Evolutionary conservation across 2,113 vertebrate genomes (phyloP).

Genomic region (Coracopsis vasa): DNA sequence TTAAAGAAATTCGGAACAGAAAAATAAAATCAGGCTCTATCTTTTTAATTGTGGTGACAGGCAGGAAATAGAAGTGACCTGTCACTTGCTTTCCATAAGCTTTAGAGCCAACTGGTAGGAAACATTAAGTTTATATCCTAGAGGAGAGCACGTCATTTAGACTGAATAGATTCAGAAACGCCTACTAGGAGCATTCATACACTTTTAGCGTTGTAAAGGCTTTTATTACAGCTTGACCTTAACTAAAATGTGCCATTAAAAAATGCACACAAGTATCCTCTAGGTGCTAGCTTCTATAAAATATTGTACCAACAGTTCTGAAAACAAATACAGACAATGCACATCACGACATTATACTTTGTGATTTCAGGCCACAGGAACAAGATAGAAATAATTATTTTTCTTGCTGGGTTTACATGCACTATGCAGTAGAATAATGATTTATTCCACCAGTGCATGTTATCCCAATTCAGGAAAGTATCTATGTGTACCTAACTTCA

Average conservation of each 20-base stretch:
- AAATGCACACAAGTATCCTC: neutral
- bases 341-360: neutral
- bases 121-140: neutral
- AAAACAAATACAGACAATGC: neutral
- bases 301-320: neutral
- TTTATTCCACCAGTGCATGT: neutral
- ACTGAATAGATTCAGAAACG: neutral
- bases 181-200: neutral
- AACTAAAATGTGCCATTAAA: neutral
- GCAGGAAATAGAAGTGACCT: neutral
- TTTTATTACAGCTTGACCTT: neutral
- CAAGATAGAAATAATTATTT: neutral
- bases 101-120: neutral
- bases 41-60: neutral
- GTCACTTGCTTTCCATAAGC: neutral
- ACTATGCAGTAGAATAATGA: neutral
- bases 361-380: neutral
- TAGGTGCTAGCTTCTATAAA: neutral
- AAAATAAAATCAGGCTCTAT: neutral
- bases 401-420: neutral
- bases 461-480: neutral
- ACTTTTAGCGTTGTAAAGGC: neutral
- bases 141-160: neutral
- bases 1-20: neutral
- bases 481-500: neutral